Base-by-base conservation (phyloP, 2,113 vertebrate genomes). In the Cochlearius cochlearius region DNA sequence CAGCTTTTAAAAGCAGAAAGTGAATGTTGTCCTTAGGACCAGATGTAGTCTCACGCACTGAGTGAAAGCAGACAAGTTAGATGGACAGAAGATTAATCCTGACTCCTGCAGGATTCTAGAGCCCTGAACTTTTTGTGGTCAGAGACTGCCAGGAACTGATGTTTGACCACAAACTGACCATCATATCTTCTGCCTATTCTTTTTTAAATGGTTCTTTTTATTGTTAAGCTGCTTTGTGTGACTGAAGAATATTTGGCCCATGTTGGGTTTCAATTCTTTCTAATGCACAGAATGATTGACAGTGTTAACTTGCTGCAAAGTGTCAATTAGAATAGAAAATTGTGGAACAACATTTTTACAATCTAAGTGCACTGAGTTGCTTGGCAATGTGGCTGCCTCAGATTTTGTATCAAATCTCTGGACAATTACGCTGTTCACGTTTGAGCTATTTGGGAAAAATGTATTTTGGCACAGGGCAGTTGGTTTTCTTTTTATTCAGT, bases 261-360 rank as follows among this genome's bases (percentile, higher is more conserved):
- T 88, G 98, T 97, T 98, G 98, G 98, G 98, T 98, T 97, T 98
- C 95, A 92, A 0, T 96, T 97, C 96, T 98, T 98, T 98, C 95
- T 98, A 92, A 98, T 97, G 97, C 97, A 97, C 95, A 97, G 94
- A 94, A 94, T 68, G 88, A 96, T 12, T 97, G 96, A 98, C 97
- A 97, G 97, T 96, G 93, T 96, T 97, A 92, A 95, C 96, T 95
- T 93, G 83, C 69, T 97, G 41, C 69, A 91, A 95, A 97, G 96
- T 96, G 96, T 95, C 98, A 96, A 36, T 92, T 97, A 96, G 96
- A 94, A 83, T 92, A 95, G 97, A 81, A 95, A 82, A 96, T 93
- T 96, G 91, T 92, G 96, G 95, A 97, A 94, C 88, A 94, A 96
- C 97, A n/a, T 97, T 97, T 98, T 98, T 97, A 97, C 97, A 97